Base-by-base conservation (phyloP, 2,797 vertebrate species). In the Avahi laniger region DNA sequence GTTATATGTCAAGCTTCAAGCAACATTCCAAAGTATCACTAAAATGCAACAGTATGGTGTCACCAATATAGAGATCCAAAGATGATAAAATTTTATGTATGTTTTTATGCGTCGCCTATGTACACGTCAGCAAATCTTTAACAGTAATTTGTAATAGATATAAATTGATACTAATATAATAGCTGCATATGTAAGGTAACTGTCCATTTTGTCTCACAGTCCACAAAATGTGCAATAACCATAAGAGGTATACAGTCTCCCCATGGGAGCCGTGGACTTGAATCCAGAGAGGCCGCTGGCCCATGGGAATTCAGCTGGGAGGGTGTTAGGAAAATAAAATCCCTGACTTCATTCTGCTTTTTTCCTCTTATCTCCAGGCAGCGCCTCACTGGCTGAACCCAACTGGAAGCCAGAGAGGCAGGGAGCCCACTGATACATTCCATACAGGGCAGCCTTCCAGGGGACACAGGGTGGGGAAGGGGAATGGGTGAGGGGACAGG, bases 111-210 rank as follows among this genome's bases (percentile, higher is more conserved):
- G 73, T 98, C 87, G 80, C 93, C 95, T 89, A 81, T 89, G 79
- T 93, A 96, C 93, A 95, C 97, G 95, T 98, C 98, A 98, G 98
- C 97, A 98, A 97, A 98, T 98, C 97, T 97, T n/a, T 97, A 97
- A 75, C 83, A 97, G 92, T 96, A 97, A 98, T 97, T 98, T 97
- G 72, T 78, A 97, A 95, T 83, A 94, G 65, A 89, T 12, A 98
- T 57, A 96, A 97, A 98, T 98, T 97, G 97, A 97, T 98, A 98
- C 97, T 97, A 97, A 98, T 97, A 96, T 75, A 97, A 88, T 93
- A 43, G 75, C 69, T 82, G 24, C 91, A 95, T 82, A 95, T 96
- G 98, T 97, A 98, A 96, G 95, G 63, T 73, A 92, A 95, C 95
- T 93, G 59, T 97, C 73, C 35, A 72, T 65, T 97, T 97, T 96